phyloP scores from a whole-genome alignment of 2,113 vertebrate species.

The Neogobius melanostomus region DNA sequence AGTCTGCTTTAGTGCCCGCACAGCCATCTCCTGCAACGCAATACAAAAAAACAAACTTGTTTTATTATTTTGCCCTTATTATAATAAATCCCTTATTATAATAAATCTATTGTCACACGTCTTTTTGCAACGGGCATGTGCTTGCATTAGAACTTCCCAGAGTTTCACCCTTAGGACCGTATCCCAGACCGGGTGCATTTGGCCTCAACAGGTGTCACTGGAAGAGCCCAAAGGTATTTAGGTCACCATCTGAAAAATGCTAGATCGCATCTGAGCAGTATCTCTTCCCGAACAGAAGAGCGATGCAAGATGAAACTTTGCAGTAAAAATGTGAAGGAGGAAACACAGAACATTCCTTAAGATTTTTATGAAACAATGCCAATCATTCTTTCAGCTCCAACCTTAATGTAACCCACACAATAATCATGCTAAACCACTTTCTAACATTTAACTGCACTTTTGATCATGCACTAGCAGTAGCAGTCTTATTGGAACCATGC shows the following conservation, averaged over 20 bases:
- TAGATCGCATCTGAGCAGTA: constrained; percentile 35
- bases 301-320: constrained; percentile 13
- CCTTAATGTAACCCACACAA: constrained; percentile 11
- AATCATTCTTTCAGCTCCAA: constrained; percentile 16
- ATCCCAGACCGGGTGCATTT: constrained; percentile 7
- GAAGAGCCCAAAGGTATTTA: constrained; percentile 44
- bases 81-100: no score
- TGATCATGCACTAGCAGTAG: not conserved
- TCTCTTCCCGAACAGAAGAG: constrained; percentile 11
- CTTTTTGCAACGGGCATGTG: not conserved
- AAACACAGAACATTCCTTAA: constrained; percentile 19
- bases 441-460: not conserved
- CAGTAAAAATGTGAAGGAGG: constrained; percentile 22
- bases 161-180: constrained; percentile 1
- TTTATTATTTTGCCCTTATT: not conserved
- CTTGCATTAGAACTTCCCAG: not conserved
- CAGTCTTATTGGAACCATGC: not conserved
- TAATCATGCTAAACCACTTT: not conserved
- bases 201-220: constrained; percentile 37
- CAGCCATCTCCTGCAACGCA: constrained; percentile 89
- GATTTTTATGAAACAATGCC: constrained; percentile 26
- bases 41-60: not conserved
- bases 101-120: not conserved
- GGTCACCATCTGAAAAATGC: constrained; percentile 61
- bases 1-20: constrained; percentile 94